Percentiles rank a stretch among this genome's conserved stretches.
These are phyloP conservation scores for Paratilapia polleni DNA, from an alignment of 2,113 vertebrate genomes.

Conservation along the genomic window DNA sequence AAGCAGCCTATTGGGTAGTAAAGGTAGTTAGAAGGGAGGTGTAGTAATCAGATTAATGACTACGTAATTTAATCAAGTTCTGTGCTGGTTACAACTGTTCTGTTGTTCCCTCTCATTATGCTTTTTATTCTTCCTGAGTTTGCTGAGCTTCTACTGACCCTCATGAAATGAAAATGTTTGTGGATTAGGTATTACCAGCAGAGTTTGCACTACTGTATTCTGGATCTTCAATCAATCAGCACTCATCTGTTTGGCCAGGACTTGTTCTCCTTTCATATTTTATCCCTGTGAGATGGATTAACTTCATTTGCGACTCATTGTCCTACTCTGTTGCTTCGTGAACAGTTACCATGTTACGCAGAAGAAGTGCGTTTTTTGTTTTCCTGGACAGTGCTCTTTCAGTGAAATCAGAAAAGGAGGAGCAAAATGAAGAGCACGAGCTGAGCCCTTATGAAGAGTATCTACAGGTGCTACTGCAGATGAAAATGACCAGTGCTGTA, in stretches of 20 bases:
- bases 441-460: slow-evolving; percentile 68
- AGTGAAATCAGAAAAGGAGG: slow-evolving; percentile 35
- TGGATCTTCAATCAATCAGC: background rate
- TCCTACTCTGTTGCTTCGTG: background rate
- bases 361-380: slow-evolving; percentile 72
- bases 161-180: background rate
- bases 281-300: slow-evolving; percentile 44
- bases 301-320: background rate
- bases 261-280: background rate
- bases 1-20: slow-evolving; percentile 56
- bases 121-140: background rate
- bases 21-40: slow-evolving; percentile 39
- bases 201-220: background rate
- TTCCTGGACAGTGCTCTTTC: slow-evolving; percentile 61
- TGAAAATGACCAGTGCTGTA: slow-evolving; percentile 75
- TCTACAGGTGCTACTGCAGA: slow-evolving; percentile 71
- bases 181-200: background rate
- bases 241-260: background rate
- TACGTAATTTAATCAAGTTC: slow-evolving; percentile 60
- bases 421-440: slow-evolving; percentile 16
- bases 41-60: slow-evolving; percentile 78
- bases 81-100: slow-evolving; percentile 11
- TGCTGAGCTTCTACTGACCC: background rate
- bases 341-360: slow-evolving; percentile 63
- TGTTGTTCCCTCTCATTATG: background rate